Conservation (phyloP, 53 echinoderm and acorn worm species). For the Stichopus horrens region DNA sequence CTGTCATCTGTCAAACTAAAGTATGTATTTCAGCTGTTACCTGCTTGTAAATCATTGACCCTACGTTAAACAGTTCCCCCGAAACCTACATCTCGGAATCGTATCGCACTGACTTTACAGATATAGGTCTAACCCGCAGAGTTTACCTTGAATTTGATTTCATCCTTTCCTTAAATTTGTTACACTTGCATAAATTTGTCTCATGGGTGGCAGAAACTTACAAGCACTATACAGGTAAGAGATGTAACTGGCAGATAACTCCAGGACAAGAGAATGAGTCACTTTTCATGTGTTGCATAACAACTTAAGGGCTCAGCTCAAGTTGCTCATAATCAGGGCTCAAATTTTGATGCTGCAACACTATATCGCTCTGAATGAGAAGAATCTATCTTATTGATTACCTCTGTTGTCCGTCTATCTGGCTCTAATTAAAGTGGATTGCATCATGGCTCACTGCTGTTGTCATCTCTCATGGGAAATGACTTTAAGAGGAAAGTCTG, state of each 20-base stretch:
- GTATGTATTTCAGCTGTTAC: too few species aligned
- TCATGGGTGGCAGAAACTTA: background rate
- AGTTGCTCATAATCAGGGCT: background rate
- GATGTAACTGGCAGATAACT: background rate
- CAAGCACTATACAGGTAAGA: background rate
- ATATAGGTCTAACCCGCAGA: background rate
- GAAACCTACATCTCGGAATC: background rate
- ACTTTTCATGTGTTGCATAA: background rate
- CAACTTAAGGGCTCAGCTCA: background rate
- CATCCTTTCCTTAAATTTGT: background rate
- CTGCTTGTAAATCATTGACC: background rate
- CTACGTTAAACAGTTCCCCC: background rate
- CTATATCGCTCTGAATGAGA: background rate
- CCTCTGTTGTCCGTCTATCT: background rate
- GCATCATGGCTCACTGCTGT: background rate
- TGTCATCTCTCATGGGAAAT: background rate
- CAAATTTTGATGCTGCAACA: background rate
- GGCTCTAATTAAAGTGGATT: constrained; percentile 3
- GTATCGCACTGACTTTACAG: background rate
- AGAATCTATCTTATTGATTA: background rate
- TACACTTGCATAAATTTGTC: background rate
- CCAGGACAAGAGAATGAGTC: background rate
- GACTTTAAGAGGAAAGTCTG: background rate
- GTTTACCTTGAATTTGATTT: background rate
- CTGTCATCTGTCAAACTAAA: too few species aligned